A percentile compares a stretch with the other conserved stretches of the same genome.
Evolutionary conservation across 2,888 invertebrate genomes (phyloP).

Genomic region (Phyllotreta cruciferae): DNA sequence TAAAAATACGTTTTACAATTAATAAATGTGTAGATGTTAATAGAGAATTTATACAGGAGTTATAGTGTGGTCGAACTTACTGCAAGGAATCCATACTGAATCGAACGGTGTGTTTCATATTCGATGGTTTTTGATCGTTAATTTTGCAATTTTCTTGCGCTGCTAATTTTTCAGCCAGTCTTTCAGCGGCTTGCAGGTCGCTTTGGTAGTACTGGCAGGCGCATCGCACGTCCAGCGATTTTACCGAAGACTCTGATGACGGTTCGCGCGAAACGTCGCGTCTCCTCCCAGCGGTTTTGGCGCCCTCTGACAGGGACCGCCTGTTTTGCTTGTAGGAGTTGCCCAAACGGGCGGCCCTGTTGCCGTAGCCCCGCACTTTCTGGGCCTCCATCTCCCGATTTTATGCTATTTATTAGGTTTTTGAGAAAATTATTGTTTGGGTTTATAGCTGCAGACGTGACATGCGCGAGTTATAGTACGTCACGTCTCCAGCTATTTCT

Average conservation of each 20-base stretch:
- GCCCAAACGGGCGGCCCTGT: conserved; percentile 7
- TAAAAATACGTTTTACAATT: conserved; percentile 52
- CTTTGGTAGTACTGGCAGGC: conserved; percentile 86
- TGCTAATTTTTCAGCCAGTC: conserved; percentile 10
- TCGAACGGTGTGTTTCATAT: conserved; percentile 56
- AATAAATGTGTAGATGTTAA: background rate
- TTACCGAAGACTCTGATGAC: conserved; percentile 69
- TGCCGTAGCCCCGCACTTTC: conserved; percentile 21
- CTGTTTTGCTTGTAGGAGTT: conserved; percentile 41
- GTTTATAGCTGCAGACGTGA: background rate
- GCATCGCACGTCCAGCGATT: conserved; percentile 81
- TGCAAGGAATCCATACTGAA: conserved; percentile 24
- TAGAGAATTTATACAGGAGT: background rate
- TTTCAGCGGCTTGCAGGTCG: conserved; percentile 74
- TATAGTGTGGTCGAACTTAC: conserved; percentile 14
- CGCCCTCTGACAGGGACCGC: conserved; percentile 75
- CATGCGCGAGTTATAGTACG: no score
- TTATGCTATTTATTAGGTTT: background rate
- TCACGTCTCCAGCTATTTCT: no score
- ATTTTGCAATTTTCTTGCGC: conserved; percentile 54
- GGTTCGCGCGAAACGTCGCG: conserved; percentile 75
- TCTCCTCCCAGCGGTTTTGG: conserved; percentile 65
- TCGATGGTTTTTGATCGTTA: conserved; percentile 64
- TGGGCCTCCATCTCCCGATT: conserved; percentile 33
- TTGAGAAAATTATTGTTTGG: background rate